Evolutionary conservation across 2,888 invertebrate species (phyloP).

Genomic region (Ethmia dodecea): DNA sequence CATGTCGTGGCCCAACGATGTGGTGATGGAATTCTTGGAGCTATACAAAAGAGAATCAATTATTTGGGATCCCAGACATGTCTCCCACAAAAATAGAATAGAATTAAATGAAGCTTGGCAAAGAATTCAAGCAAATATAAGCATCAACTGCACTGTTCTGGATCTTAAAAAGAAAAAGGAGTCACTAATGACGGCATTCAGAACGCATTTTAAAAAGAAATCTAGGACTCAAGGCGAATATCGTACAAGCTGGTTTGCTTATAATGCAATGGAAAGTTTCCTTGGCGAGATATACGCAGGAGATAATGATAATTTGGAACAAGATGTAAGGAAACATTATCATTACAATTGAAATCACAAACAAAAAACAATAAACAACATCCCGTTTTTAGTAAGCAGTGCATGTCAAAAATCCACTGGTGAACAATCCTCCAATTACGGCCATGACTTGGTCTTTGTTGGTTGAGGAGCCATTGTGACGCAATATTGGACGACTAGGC

Average conservation of each 20-base stretch:
- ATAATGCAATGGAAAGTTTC: slow-evolving; percentile 60
- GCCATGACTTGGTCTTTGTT: too few species aligned
- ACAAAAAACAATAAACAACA: too few species aligned
- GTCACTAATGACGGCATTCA: slow-evolving; percentile 62
- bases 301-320: slow-evolving; percentile 45
- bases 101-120: slow-evolving; percentile 57
- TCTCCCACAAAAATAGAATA: slow-evolving; percentile 48
- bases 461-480: too few species aligned
- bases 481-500: too few species aligned
- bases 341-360: too few species aligned
- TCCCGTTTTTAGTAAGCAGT: too few species aligned
- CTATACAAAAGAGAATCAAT: slow-evolving; percentile 52
- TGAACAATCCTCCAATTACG: too few species aligned
- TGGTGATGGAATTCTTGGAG: slow-evolving; percentile 56
- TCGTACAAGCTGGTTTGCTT: slow-evolving; percentile 62
- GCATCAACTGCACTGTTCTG: slow-evolving; percentile 40
- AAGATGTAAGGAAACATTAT: slow-evolving; percentile 46
- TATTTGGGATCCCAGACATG: slow-evolving; percentile 63
- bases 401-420: too few species aligned
- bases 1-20: slow-evolving; percentile 43
- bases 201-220: slow-evolving; percentile 51
- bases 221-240: slow-evolving; percentile 37
- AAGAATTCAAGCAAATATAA: slow-evolving; percentile 49
- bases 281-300: slow-evolving; percentile 57
- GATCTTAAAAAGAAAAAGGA: slow-evolving; percentile 68